These are phyloP conservation scores for Conistra vaccinii DNA, from an alignment of 2,888 invertebrate genomes.

Conservation along the genomic window DNA sequence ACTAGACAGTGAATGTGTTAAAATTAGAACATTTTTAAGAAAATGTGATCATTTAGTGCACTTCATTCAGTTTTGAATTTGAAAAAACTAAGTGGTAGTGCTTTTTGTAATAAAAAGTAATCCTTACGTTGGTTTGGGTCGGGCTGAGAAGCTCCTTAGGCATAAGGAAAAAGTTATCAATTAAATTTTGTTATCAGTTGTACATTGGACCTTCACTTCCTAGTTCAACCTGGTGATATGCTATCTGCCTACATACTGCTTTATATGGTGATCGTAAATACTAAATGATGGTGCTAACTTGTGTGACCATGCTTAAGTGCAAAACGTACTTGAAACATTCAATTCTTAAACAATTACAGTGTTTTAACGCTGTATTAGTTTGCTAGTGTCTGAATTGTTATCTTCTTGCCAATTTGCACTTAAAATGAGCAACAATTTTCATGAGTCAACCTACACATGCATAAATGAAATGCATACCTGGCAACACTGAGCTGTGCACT, in stretches of 20 bases:
- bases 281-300: slow-evolving; percentile 31
- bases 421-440: slow-evolving; percentile 48
- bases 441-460: slow-evolving; percentile 61
- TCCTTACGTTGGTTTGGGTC: slow-evolving; percentile 84
- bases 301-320: slow-evolving; percentile 45
- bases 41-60: slow-evolving; percentile 54
- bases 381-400: slow-evolving; percentile 4
- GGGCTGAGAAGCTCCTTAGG: slow-evolving; percentile 86
- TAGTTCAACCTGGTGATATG: slow-evolving; percentile 37
- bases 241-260: slow-evolving; percentile 44
- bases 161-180: slow-evolving; percentile 73
- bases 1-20: slow-evolving; percentile 20
- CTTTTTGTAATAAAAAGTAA: slow-evolving; percentile 67
- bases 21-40: slow-evolving; percentile 41
- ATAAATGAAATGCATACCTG: slow-evolving; percentile 70
- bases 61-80: slow-evolving; percentile 47
- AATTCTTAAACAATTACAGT: slow-evolving; percentile 17
- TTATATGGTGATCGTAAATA: slow-evolving; percentile 44
- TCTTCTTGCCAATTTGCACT: slow-evolving; percentile 34
- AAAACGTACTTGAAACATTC: slow-evolving; percentile 11
- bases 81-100: slow-evolving; percentile 63
- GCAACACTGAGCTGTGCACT: slow-evolving; percentile 74
- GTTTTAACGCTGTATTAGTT: slow-evolving; percentile 8
- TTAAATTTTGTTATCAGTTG: slow-evolving; percentile 71
- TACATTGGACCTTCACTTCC: slow-evolving; percentile 85